phyloP scores from a whole-genome alignment of 2,888 invertebrate genomes.

The Cynaeus angustus region DNA sequence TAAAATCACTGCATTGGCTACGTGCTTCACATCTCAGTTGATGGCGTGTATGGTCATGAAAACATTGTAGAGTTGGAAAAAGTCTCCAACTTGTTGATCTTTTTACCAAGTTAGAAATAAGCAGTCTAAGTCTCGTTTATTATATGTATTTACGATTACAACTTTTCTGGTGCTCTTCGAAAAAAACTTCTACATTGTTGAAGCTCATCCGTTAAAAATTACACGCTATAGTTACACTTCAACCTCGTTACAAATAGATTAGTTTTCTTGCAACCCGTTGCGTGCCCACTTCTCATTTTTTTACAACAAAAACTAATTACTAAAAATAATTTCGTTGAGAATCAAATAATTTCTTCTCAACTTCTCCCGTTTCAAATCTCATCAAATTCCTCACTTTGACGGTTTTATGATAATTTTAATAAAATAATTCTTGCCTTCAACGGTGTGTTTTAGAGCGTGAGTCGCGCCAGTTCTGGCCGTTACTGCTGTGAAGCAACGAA shows the following conservation, averaged over 20 bases:
- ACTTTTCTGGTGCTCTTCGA: not conserved
- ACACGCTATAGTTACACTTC: slow-evolving; percentile 2
- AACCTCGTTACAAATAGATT: slow-evolving; percentile 25
- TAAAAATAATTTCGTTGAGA: not conserved
- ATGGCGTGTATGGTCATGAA: too few species aligned
- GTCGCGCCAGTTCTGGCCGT: slow-evolving; percentile 80
- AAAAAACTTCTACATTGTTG: not conserved
- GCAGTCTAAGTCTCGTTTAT: slow-evolving; percentile 12
- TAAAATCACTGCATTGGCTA: too few species aligned
- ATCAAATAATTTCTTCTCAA: slow-evolving; percentile 31
- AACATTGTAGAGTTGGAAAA: too few species aligned
- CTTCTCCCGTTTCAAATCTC: not conserved
- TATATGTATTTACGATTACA: slow-evolving; percentile 22
- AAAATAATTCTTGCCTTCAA: slow-evolving; percentile 17
- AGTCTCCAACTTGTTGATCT: too few species aligned
- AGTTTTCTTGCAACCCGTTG: slow-evolving; percentile 12
- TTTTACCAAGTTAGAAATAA: slow-evolving; percentile 16
- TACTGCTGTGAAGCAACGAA: slow-evolving; percentile 88
- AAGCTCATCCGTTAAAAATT: slow-evolving; percentile 24
- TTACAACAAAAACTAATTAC: slow-evolving; percentile 4
- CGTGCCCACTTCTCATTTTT: not conserved
- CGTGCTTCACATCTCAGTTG: too few species aligned
- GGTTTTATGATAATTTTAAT: slow-evolving; percentile 22
- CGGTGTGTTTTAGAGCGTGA: slow-evolving; percentile 75
- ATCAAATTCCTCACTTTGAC: slow-evolving; percentile 24